Evolutionary conservation across 2,797 vertebrate species (phyloP).

Genomic region (Miopithecus talapoin): DNA sequence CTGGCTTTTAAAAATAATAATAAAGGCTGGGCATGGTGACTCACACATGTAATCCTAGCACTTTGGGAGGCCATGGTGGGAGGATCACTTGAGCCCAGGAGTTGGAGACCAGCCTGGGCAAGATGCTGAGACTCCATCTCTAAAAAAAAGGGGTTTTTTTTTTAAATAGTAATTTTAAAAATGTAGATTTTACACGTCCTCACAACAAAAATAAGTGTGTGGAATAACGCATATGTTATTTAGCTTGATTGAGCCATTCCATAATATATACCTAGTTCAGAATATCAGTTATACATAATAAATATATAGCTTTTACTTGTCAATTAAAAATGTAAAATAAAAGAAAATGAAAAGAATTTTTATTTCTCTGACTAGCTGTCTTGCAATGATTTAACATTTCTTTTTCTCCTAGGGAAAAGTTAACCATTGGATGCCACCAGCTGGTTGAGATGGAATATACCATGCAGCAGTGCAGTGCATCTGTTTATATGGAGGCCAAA

Average conservation of each 20-base stretch:
- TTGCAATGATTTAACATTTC: background rate
- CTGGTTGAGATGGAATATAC: conserved; percentile 87
- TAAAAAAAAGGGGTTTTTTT: background rate
- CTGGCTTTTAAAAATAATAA: no score
- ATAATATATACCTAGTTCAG: background rate
- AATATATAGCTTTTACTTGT: background rate
- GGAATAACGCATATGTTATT: background rate
- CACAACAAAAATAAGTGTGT: background rate
- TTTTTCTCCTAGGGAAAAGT: conserved; percentile 86
- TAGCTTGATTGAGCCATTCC: background rate
- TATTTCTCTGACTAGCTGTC: background rate
- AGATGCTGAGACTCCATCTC: background rate
- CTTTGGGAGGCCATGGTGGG: background rate
- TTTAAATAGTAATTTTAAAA: background rate
- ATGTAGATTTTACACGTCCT: background rate
- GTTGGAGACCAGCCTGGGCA: background rate
- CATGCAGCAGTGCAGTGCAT: conserved; percentile 86
- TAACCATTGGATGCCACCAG: conserved; percentile 88
- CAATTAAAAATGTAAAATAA: background rate
- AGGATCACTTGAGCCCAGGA: background rate
- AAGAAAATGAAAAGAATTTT: background rate
- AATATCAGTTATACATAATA: background rate
- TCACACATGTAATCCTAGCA: background rate
- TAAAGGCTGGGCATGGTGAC: no score
- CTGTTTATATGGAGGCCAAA: conserved; percentile 73